Base-by-base conservation (phyloP, 2,888 invertebrate species). In the Hoplodrina ambigua region DNA sequence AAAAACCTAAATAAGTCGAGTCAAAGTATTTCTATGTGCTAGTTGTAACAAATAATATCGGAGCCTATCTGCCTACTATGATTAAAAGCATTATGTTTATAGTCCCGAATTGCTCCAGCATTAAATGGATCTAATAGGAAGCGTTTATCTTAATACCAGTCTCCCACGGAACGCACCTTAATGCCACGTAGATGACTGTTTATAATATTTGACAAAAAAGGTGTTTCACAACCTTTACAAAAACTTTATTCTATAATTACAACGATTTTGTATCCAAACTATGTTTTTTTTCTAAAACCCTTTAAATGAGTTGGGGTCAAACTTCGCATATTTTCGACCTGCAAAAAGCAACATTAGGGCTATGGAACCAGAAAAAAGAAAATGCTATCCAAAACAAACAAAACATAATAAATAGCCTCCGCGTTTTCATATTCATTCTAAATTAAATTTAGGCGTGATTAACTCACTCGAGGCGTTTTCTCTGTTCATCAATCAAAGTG, bases 401-500 rank as follows among this genome's bases (percentile, higher is more conserved):
- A 94, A 94, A 93, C 80, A 84, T 88, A 89, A 89, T 88, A 88
- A 93, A 92, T 90, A 88, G 88, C 86, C 84, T 88, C 81, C 87
- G 87, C 87, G 87, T 92, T 92, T 91, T 92, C 90, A 90, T 93
- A 91, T 92, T 87, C 89, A 85, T 92, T 89, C 93, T 92, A 94
- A 95, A 95, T 95, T 95, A 92, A 95, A 95, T 95, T 95, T 94
- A 94, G 94, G 93, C 92, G 92, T 94, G 93, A 94, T 94, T 92
- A 93, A 92, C 91, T 91, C 90, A 93, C 93, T 93, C 89, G 90
- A 95, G 95, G 95, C 95, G 95, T 95, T 94, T 94, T 95, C 95
- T 93, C 92, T 94, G 94, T 95, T 94, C 95, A 96, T 96, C 95
- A 96, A 96, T 96, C 95, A 95, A 92, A 90, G 72, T 84, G 85